These are phyloP conservation scores for Pectinophora gossypiella DNA, from an alignment of 1,140 invertebrate genomes.

Conservation along the genomic window DNA sequence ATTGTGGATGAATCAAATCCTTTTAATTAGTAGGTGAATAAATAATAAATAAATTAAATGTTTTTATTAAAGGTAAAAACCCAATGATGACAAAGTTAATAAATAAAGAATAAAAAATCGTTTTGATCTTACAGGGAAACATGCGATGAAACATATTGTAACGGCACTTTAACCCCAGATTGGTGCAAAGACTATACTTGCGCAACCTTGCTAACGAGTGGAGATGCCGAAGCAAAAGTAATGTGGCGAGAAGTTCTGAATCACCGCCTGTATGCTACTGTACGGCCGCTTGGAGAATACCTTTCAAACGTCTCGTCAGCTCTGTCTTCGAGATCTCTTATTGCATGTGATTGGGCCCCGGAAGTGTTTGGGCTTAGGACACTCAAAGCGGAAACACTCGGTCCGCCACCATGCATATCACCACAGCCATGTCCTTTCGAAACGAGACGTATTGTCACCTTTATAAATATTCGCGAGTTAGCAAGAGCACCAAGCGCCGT, in stretches of 20 bases:
- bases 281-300: neutral
- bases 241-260: neutral
- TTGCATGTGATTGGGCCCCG: neutral
- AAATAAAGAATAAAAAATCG: neutral
- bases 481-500: neutral
- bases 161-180: neutral
- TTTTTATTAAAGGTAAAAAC: too few relatives aligned
- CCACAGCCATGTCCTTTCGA: neutral
- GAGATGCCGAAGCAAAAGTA: neutral
- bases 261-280: neutral
- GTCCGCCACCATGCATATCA: neutral
- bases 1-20: too few relatives aligned
- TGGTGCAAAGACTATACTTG: neutral
- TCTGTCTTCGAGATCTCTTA: neutral
- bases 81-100: too few relatives aligned
- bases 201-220: neutral
- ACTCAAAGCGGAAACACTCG: neutral
- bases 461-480: neutral
- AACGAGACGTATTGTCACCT: neutral
- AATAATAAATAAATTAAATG: too few relatives aligned
- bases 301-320: neutral
- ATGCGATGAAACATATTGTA: neutral
- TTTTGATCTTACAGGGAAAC: neutral
- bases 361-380: neutral
- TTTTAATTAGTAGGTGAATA: too few relatives aligned